phyloP scores from a whole-genome alignment of 2,888 invertebrate genomes.

The Drosophila demipolita region DNA sequence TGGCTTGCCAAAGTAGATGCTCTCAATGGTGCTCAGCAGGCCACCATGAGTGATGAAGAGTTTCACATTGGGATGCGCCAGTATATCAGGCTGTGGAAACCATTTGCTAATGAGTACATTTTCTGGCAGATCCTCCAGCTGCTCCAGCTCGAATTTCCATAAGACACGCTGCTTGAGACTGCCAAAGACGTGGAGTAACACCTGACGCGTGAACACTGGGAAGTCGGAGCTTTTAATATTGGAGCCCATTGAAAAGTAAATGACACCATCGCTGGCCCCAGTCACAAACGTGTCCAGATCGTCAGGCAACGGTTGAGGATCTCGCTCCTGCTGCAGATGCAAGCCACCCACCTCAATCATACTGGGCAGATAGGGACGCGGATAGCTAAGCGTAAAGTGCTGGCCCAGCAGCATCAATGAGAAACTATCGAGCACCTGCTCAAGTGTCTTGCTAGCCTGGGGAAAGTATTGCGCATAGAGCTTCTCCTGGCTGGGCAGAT shows the following conservation, averaged over 20 bases:
- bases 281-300: constrained; percentile 83
- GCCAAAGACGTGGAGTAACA: constrained; percentile 63
- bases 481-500: constrained; percentile 68
- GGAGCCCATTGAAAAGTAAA: constrained; percentile 86
- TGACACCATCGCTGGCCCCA: constrained; percentile 83
- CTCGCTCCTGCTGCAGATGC: constrained; percentile 74
- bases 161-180: constrained; percentile 76
- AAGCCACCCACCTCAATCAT: constrained; percentile 84
- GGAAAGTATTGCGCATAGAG: constrained; percentile 73
- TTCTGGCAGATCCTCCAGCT: constrained; percentile 67
- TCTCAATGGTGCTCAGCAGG: constrained; percentile 85
- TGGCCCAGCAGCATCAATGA: constrained; percentile 82
- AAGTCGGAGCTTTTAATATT: constrained; percentile 79
- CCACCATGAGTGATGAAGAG: constrained; percentile 86
- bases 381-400: constrained; percentile 79
- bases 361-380: constrained; percentile 82
- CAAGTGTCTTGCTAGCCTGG: constrained; percentile 46
- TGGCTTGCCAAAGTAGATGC: constrained; percentile 85
- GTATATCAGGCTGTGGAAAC: constrained; percentile 85
- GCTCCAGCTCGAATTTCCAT: constrained; percentile 85
- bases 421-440: constrained; percentile 70
- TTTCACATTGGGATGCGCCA: constrained; percentile 85
- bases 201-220: constrained; percentile 60
- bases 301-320: constrained; percentile 70
- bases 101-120: constrained; percentile 83